Base-by-base conservation (phyloP, 2,113 vertebrate species). In the Apteryx owenii region DNA sequence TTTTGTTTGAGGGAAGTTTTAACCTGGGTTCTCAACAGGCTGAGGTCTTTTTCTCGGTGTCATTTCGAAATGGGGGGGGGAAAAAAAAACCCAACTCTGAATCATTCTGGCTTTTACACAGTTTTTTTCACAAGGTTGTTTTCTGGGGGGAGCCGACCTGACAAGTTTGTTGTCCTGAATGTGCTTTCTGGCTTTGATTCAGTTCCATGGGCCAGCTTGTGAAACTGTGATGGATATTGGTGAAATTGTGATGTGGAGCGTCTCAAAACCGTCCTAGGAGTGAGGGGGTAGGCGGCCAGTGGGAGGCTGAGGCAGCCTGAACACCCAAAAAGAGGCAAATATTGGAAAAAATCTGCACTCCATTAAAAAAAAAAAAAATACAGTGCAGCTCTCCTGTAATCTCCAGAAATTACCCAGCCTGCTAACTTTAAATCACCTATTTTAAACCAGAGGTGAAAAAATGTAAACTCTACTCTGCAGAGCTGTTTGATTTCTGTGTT, bases 21-120 rank as follows among this genome's bases (percentile, higher is more conserved):
- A 65, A 64, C 78, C 87, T 48, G 54, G 1, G 1, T 10, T 42
- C 1, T 56, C 46, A 0, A 0, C 0, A 1, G 15, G n/a, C 42
- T 81, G 65, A 87, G 70, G 8, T 85, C 88, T 28, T 46, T 77
- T 86, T 77, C 64, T 50, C 53, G 82, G 76, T 54, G 72, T 65
- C 40, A 8, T 31, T 64, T 33, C 36, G 58, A 78, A 76, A 60
- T 0, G 1, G 14, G 12, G 33, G 33, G 5, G 7, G 17, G 2
- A 33, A 1, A 6, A 28, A n/a, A 26, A 26, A 7, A 1, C 12
- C 9, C 25, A n/a, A 56, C 14, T 3, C 36, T 22, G 54, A 51
- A 48, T 48, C 0, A 20, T 18, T 90, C 25, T 18, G 14, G 50
- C 36, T 90, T 89, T 81, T 7, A 40, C 73, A 28, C 4, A 2